Conservation (phyloP, 2,888 invertebrate genomes). For the Polylopha cassiicola region DNA sequence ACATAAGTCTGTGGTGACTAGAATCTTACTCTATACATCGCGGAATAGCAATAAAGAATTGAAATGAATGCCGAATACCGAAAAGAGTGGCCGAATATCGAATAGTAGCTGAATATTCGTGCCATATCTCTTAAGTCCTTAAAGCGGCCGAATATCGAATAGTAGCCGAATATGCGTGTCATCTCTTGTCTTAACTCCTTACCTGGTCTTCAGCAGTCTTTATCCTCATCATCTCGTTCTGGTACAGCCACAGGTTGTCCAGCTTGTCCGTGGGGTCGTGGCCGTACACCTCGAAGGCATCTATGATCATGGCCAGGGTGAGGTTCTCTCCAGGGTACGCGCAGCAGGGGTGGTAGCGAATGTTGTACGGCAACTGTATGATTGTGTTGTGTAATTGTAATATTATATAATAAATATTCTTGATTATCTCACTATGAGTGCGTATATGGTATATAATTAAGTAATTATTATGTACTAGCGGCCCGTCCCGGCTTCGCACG, state of each 20-base stretch:
- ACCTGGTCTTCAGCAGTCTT: constrained; percentile 70
- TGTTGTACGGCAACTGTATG: constrained; percentile 50
- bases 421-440: constrained; percentile 12
- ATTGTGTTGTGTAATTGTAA: not conserved
- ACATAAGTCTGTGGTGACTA: too few relatives aligned
- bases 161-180: not conserved
- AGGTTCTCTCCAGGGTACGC: constrained; percentile 54
- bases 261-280: constrained; percentile 70
- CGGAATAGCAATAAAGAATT: too few relatives aligned
- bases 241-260: constrained; percentile 64
- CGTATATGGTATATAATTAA: too few relatives aligned
- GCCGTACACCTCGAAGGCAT: constrained; percentile 70
- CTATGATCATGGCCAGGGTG: constrained; percentile 69
- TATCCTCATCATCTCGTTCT: constrained; percentile 65
- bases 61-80: too few relatives aligned
- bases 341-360: constrained; percentile 68
- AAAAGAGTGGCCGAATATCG: too few relatives aligned
- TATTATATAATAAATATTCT: not conserved
- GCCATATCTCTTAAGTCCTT: too few relatives aligned
- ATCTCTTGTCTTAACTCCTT: constrained; percentile 2
- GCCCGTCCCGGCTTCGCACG: too few relatives aligned
- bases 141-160: too few relatives aligned
- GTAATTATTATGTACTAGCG: too few relatives aligned
- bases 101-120: too few relatives aligned
- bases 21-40: too few relatives aligned